Evolutionary conservation across 2,797 vertebrate genomes (phyloP), one percentile per base, ranked within the genome.

Genomic region (Rhodeus uyekii): DNA sequence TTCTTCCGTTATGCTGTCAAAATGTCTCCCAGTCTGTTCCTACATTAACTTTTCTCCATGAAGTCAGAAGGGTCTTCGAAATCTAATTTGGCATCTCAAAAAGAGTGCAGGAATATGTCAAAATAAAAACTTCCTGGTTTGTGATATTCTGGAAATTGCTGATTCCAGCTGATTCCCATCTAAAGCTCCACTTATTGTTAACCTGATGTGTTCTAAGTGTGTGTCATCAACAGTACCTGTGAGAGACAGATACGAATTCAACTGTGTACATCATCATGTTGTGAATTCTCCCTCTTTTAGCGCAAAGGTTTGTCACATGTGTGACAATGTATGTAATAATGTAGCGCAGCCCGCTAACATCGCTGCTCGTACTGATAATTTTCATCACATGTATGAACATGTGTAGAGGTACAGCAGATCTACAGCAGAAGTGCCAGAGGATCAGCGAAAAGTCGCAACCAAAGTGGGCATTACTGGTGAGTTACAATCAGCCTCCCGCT

Each of bases 51-150:
- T 65, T n/a, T 22, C 22, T 67, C 24, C 6, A 10, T 14, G 14
- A 39, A 42, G 38, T 44, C n/a, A 68, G 38, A 68, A 27, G 7
- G n/a, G 38, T 68, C 12, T 39, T 2, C 7, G 14, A 68, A 27
- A 68, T 44, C 6, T 24, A 1, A 68, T 68, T 67, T 46, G 42
- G 68, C 39, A 38, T 19, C 16, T 36, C 38, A 72, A 38, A 55
- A 61, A 81, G 19, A 64, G 55, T 19, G 16, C 55, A 73, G 6
- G 13, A n/a, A 42, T 27, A 46, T 79, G 76, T 27, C 24, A 64
- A 67, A 67, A 80, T 80, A 67, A 80, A 79, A n/a, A 55, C 24
- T 6, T 74, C 68, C 42, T 79, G 68, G 38, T 68, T 58, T 9
- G 46, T 1, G 24, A 80, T 48, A 24, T 58, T 39, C 46, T 76